phyloP scores from a whole-genome alignment of 2,888 invertebrate genomes.

The Parnassius smintheus region DNA sequence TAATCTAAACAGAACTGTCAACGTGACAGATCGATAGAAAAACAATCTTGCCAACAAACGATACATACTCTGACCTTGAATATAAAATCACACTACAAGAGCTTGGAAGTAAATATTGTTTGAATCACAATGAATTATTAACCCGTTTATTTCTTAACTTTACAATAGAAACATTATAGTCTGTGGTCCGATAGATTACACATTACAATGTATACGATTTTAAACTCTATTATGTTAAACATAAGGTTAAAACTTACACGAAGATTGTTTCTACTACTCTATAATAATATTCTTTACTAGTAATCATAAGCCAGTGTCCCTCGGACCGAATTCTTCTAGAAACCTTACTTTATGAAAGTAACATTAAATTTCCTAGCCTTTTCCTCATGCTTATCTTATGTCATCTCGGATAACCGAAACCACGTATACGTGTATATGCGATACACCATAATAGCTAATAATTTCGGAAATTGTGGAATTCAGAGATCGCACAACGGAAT shows the following conservation, averaged over 20 bases:
- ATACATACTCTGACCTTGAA: neutral
- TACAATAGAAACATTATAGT: constrained; percentile 1
- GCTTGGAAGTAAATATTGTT: neutral
- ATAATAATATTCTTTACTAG: neutral
- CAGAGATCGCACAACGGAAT: neutral
- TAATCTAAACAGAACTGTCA: constrained; percentile 6
- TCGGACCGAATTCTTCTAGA: constrained; percentile 6
- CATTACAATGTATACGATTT: constrained; percentile 10
- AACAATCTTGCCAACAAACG: neutral
- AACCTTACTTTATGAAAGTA: constrained; percentile 20
- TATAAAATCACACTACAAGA: neutral
- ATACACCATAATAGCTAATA: neutral
- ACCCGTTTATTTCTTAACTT: constrained; percentile 5
- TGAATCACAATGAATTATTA: constrained; percentile 2
- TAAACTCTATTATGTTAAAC: constrained; percentile 1
- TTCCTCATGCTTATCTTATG: neutral
- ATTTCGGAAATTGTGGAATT: neutral
- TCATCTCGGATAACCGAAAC: neutral
- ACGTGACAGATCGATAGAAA: constrained; percentile 7
- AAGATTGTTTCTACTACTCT: neutral
- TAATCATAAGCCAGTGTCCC: neutral
- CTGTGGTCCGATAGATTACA: constrained; percentile 5
- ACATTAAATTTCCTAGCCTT: constrained; percentile 13
- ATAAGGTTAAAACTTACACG: constrained; percentile 6
- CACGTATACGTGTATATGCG: neutral